Percentiles rank a stretch among this genome's conserved stretches.
Evolutionary conservation across 2,797 vertebrate genomes (phyloP).

Genomic region (Eospalax fontanierii): DNA sequence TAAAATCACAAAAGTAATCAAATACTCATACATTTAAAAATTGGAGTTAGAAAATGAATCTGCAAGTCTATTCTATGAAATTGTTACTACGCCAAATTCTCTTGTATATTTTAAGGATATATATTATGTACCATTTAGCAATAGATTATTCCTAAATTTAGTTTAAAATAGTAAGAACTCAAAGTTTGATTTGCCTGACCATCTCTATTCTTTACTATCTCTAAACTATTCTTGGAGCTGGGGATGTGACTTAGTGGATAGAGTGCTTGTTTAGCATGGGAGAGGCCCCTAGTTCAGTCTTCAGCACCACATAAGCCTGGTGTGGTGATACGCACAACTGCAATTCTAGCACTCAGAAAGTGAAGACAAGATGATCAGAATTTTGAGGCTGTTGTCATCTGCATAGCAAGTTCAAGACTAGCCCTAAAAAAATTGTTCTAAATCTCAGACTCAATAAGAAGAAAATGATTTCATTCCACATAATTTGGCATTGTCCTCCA

Average conservation of each 20-base stretch:
- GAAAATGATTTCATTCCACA: conserved; percentile 43
- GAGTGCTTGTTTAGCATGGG: neutral
- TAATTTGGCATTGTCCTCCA: neutral
- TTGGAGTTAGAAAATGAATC: neutral
- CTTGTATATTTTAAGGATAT: conserved; percentile 21
- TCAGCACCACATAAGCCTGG: neutral
- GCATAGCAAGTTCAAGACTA: neutral
- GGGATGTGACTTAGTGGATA: neutral
- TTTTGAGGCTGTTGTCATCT: neutral
- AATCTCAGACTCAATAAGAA: neutral
- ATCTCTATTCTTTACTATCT: conserved; percentile 5
- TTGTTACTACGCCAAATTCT: neutral
- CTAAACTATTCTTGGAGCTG: neutral
- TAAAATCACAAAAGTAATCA: conserved; percentile 56
- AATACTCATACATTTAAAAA: conserved; percentile 30
- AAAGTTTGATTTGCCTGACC: neutral
- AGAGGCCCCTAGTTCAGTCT: neutral
- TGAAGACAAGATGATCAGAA: neutral
- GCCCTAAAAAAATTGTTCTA: neutral
- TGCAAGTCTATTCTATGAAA: neutral
- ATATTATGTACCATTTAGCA: neutral
- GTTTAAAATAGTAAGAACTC: neutral
- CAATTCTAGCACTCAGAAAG: neutral
- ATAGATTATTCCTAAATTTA: conserved; percentile 7
- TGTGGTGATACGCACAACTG: neutral